Conservation (phyloP, 1,140 invertebrate genomes). For the Cydia fagiglandana region DNA sequence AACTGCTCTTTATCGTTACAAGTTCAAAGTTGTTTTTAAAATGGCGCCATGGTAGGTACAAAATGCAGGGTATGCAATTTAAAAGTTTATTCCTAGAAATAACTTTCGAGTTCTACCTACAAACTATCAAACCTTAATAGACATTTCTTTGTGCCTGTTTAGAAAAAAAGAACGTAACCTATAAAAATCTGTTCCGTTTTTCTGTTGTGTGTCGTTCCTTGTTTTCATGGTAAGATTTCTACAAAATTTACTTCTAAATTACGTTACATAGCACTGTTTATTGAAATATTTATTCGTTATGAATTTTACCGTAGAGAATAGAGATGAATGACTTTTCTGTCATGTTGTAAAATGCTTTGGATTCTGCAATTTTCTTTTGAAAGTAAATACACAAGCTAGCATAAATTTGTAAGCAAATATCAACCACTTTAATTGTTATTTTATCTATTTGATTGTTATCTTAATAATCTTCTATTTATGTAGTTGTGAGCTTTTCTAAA, state of each 20-base stretch:
- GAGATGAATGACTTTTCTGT: no score
- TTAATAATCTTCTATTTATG: no score
- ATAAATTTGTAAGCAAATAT: no score
- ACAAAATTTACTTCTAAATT: neutral
- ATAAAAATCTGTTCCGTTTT: neutral
- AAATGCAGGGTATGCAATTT: neutral
- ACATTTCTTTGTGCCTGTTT: neutral
- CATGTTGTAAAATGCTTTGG: no score
- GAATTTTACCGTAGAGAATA: neutral
- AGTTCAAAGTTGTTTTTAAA: constrained; percentile 2
- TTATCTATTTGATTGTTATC: no score
- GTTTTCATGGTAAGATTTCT: constrained; percentile 1
- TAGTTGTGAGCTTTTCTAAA: no score
- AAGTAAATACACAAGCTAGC: no score
- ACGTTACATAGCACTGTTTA: neutral
- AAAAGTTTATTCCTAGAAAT: neutral
- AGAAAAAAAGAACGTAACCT: neutral
- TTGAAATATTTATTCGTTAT: neutral
- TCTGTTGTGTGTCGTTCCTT: neutral
- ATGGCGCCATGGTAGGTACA: neutral
- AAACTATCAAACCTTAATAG: neutral
- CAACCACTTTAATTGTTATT: no score
- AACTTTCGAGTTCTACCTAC: neutral
- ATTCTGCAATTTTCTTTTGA: no score
- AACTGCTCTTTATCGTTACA: neutral